Evolutionary conservation across 2,797 vertebrate genomes (phyloP), one percentile per base, ranked within the genome.

Genomic region (Tympanoctomys barrerae): DNA sequence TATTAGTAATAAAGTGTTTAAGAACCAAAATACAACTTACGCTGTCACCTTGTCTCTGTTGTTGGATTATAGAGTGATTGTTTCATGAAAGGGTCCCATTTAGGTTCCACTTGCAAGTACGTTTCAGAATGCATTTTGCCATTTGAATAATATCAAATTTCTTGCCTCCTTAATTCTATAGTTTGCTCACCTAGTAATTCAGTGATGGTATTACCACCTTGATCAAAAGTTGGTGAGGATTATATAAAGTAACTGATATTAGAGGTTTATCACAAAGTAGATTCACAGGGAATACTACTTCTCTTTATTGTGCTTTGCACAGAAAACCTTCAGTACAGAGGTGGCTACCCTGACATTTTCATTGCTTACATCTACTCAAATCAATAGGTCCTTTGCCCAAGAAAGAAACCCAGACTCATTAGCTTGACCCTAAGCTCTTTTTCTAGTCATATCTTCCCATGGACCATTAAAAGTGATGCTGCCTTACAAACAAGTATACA

Each of bases 131-230:
- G 18, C 28, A 16, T 11, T 73, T 82, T 92, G 52, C 21, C 3
- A 6, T 42, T 86, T 28, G 11, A 83, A 22, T 46, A 71, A 62
- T 59, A 70, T 16, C 4, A 26, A 26, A 13, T 70, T 78, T 83
- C 7, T 52, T 62, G 36, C 61, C 22, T 13, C 4, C 8, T 61
- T 52, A 64, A n/a, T 39, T 59, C 3, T 83, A 83, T 14, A 89
- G 13, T 89, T 82, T 94, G 18, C 11, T 94, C 2, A 39, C 82
- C 39, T 92, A 61, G 66, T 31, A 79, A 73, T 46, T 89, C 26
- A 54, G 9, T 66, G 46, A 59, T 68, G 33, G 86, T 75, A 5
- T 19, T 49, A 24, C 8, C 83, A 49, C 80, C 7, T 54, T 91
- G 62, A 52, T 3, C 8, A 77, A 2, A 42, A n/a, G 81, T 42